phyloP scores from a whole-genome alignment of 2,888 invertebrate genomes.

The Tromatobia lineatoria region DNA sequence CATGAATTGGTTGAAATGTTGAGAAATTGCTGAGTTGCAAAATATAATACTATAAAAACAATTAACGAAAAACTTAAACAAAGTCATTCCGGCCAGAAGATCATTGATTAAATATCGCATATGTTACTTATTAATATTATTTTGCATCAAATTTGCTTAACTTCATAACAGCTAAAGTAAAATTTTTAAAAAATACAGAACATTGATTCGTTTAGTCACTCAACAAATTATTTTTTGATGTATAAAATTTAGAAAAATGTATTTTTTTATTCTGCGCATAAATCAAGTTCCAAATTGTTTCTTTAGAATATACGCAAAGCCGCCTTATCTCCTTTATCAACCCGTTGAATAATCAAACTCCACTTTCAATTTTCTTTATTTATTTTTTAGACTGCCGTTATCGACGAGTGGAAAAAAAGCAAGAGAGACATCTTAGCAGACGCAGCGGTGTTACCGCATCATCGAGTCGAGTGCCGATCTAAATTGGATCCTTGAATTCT shows the following conservation, averaged over 20 bases:
- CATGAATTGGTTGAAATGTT: no score
- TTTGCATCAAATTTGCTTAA: no score
- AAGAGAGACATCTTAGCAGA: not conserved
- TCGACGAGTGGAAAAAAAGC: not conserved
- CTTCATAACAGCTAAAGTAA: no score
- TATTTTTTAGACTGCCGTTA: constrained; percentile 12
- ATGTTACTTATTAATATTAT: no score
- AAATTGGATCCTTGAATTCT: not conserved
- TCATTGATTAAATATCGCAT: no score
- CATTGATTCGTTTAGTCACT: no score
- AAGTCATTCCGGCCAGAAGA: no score
- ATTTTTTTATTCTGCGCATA: not conserved
- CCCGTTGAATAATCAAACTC: not conserved
- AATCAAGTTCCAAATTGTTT: not conserved
- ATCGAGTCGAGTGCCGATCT: not conserved
- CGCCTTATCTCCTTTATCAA: not conserved
- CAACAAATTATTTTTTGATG: not conserved
- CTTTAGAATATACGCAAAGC: not conserved
- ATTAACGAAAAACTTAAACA: no score
- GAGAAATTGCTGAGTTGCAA: no score
- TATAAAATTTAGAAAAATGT: not conserved
- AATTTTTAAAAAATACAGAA: no score
- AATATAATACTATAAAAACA: no score
- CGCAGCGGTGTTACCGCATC: not conserved
- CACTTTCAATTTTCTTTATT: constrained; percentile 1